A percentile compares a stretch with the other conserved stretches of the same genome.
Conservation (phyloP, 2,113 vertebrate species). For the Oxyruncus cristatus region DNA sequence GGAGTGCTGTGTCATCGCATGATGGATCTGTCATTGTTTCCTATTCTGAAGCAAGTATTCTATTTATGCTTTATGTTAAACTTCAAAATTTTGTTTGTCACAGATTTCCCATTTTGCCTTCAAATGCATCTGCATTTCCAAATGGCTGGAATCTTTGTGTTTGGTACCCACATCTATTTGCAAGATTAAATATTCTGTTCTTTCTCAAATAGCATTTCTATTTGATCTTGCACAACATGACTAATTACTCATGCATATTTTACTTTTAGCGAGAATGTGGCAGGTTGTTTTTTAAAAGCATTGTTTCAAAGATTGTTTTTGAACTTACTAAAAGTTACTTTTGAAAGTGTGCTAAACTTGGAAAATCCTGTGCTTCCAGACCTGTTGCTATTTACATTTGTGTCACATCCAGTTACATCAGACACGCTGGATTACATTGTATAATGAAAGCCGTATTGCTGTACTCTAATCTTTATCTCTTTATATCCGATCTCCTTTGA, state of each 20-base stretch:
- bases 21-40: background rate
- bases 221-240: background rate
- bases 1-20: background rate
- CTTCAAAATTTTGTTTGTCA: background rate
- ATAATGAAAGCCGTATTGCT: constrained; percentile 56
- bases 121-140: background rate
- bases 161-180: background rate
- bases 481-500: constrained; percentile 58
- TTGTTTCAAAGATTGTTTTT: background rate
- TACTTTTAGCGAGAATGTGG: background rate
- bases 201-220: background rate
- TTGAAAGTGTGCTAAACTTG: background rate
- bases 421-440: constrained; percentile 57
- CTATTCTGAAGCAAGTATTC: background rate
- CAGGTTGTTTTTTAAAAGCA: background rate
- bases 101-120: background rate
- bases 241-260: background rate
- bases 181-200: background rate
- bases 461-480: constrained; percentile 68
- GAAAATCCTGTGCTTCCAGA: background rate
- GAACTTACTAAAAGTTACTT: background rate
- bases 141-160: background rate
- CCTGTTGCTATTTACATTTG: constrained; percentile 49
- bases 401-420: constrained; percentile 53
- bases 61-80: background rate